Percentiles rank a stretch among this genome's conserved stretches.
Evolutionary conservation across 2,113 vertebrate genomes (phyloP).

Genomic region (Piliocolobus tephrosceles): DNA sequence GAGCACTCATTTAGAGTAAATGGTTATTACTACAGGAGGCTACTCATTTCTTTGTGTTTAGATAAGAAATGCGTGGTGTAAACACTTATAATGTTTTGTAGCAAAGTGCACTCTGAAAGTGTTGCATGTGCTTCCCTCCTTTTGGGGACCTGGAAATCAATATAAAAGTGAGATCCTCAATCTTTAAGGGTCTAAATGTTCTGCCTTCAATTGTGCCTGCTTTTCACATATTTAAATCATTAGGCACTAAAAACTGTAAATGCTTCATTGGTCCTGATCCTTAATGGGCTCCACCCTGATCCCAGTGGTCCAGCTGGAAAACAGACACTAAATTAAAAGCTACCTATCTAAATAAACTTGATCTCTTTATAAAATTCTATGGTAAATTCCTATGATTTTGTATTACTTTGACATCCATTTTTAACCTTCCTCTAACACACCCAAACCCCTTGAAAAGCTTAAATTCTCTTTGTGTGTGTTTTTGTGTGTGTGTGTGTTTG

Average conservation of each 20-base stretch:
- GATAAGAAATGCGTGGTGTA: not conserved
- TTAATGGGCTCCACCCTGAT: not conserved
- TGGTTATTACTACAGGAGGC: not conserved
- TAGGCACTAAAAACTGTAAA: not conserved
- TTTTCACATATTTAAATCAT: not conserved
- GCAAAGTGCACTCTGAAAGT: not conserved
- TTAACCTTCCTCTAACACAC: not conserved
- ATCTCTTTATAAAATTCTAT: not conserved
- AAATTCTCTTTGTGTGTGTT: not conserved
- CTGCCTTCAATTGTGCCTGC: not conserved
- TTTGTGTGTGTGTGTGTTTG: fast-evolving
- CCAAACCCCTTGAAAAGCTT: not conserved
- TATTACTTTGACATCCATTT: not conserved
- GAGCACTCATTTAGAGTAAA: not conserved
- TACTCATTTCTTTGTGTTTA: not conserved
- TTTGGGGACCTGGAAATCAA: not conserved
- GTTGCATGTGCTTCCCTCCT: not conserved
- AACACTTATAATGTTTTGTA: not conserved
- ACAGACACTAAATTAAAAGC: not conserved
- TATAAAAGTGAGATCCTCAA: not conserved
- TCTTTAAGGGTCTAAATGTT: not conserved
- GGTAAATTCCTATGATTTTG: not conserved
- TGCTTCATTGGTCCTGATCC: not conserved
- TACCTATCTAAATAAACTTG: not conserved
- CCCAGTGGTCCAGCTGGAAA: not conserved